Percentiles rank a stretch among this genome's conserved stretches.
These are phyloP conservation scores for Zingel zingel DNA, from an alignment of 2,113 vertebrate species.

Conservation along the genomic window DNA sequence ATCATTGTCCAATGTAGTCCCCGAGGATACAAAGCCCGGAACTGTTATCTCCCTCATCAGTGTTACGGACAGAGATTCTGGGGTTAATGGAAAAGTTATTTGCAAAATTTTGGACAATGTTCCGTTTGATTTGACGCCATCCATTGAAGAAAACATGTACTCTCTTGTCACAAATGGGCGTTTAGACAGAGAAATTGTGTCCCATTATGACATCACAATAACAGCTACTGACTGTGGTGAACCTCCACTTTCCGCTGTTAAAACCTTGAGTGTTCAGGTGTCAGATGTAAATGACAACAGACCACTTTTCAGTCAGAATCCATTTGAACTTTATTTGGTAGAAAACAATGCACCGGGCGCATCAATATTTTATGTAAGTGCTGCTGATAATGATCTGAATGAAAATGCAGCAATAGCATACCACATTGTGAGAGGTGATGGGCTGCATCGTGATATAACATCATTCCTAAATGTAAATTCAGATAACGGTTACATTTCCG, in stretches of 20 bases:
- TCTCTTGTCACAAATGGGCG: constrained; percentile 72
- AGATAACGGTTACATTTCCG: constrained; percentile 66
- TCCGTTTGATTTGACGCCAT: constrained; percentile 80
- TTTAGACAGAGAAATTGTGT: constrained; percentile 73
- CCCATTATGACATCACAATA: constrained; percentile 74
- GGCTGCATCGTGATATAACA: constrained; percentile 7
- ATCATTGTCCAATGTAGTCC: constrained; percentile 66
- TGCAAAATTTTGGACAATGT: constrained; percentile 61
- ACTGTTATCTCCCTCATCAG: constrained; percentile 78
- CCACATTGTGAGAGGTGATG: constrained; percentile 24
- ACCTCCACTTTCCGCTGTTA: constrained; percentile 59
- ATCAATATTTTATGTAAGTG: constrained; percentile 67
- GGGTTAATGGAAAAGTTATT: constrained; percentile 76
- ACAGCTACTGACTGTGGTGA: constrained; percentile 77
- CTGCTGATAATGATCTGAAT: constrained; percentile 70
- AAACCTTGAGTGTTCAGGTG: constrained; percentile 63
- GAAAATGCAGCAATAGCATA: constrained; percentile 79
- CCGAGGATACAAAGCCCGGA: constrained; percentile 74
- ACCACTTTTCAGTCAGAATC: constrained; percentile 66
- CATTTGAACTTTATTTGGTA: constrained; percentile 70
- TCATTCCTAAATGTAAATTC: constrained; percentile 73
- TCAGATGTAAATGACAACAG: constrained; percentile 76
- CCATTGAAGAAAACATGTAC: constrained; percentile 78
- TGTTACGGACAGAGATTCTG: constrained; percentile 73
- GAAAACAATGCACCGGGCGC: constrained; percentile 74